Evolutionary conservation across 2,797 vertebrate species (phyloP).

Genomic region (Myripristis murdjan): DNA sequence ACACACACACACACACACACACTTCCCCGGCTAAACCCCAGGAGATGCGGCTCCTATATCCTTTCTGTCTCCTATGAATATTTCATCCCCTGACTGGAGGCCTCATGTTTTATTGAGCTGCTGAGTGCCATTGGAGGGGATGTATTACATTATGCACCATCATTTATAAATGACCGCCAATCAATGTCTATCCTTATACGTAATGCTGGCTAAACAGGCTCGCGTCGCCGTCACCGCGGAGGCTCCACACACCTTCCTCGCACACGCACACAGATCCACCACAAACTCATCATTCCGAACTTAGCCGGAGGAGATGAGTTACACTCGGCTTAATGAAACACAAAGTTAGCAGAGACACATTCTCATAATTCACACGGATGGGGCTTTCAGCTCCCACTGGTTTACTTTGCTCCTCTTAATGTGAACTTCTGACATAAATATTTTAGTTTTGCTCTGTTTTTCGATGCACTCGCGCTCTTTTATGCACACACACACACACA

Average conservation of each 20-base stretch:
- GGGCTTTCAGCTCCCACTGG: conserved; percentile 37
- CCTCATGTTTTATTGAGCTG: conserved; percentile 83
- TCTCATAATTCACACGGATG: conserved; percentile 33
- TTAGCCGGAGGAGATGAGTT: conserved; percentile 23
- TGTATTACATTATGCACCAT: conserved; percentile 84
- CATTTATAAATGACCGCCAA: conserved; percentile 81
- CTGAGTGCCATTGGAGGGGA: conserved; percentile 64
- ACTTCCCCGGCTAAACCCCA: background rate
- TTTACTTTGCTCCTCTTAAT: conserved; percentile 61
- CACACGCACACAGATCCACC: conserved; percentile 4
- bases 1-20: conserved; percentile 7
- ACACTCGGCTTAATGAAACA: conserved; percentile 29
- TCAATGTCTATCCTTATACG: conserved; percentile 67
- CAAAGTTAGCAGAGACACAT: conserved; percentile 12
- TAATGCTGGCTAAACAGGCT: conserved; percentile 65
- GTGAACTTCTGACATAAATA: conserved; percentile 63
- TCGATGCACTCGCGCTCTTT: background rate
- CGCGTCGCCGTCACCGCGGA: background rate
- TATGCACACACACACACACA: conserved; percentile 13
- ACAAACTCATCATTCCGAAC: background rate
- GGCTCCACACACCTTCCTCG: background rate
- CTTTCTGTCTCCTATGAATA: conserved; percentile 72
- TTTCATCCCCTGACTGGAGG: conserved; percentile 73
- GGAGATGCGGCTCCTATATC: conserved; percentile 56
- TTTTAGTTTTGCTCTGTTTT: conserved; percentile 54